Evolutionary conservation across 2,888 invertebrate genomes (phyloP), one percentile per base, ranked within the genome.

Genomic region (Brenthis hecate): DNA sequence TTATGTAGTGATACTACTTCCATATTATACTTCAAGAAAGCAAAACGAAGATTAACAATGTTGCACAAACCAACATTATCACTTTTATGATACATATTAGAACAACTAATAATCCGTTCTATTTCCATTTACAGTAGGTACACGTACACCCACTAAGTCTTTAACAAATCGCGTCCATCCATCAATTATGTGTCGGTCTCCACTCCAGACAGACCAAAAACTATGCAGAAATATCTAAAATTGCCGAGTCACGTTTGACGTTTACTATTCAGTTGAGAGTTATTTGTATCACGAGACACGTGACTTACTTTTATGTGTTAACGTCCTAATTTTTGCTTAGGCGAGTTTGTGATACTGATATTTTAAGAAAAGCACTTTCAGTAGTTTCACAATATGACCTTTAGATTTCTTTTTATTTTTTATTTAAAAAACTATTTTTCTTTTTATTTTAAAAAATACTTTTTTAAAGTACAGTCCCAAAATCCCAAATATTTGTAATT

Each of bases 151-250:
- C 28, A 58, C 19, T 19, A 66, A 53, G 36, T 47, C 65, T 61
- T 71, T 69, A 72, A 65, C 70, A 69, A 69, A 70, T 48, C 56
- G 50, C 69, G 56, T 72, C 74, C 80, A 78, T 81, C 82, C 79
- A 81, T 82, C 79, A 82, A 82, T 82, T 82, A 81, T 72, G n/a
- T 16, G 32, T 60, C 53, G 56, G 14, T 65, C 66, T 36, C 76
- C 76, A 8, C 14, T 51, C 16, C 4, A 19, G 19, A 16, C 32
- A 19, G 36, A 32, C 16, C 16, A 6, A 13, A n/a, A 57, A 47
- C 6, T 60, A 48, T 36, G 36, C 51, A 53, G 36, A 53, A 60
- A 60, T 50, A 16, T 32, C 3, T 51, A 36, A 51, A 53, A 51
- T 51, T 51, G 13, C 14, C 13, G 0, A 32, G 13, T 11, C 13